Evolutionary conservation across 1,140 invertebrate genomes (phyloP).

Genomic region (Aphaenogaster floridana): DNA sequence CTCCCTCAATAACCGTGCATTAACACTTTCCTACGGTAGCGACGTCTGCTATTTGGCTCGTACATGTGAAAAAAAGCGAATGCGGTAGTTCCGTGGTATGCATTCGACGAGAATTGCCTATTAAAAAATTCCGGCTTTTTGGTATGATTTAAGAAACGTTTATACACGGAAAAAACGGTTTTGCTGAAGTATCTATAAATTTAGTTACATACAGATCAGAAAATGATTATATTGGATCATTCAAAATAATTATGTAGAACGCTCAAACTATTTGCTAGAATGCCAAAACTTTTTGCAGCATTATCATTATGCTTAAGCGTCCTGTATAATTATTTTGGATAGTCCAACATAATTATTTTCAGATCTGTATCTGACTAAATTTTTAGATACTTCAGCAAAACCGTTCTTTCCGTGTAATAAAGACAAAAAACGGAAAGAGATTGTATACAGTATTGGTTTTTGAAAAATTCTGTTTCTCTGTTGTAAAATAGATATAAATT

Average conservation of each 20-base stretch:
- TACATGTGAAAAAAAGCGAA: slow-evolving; percentile 6
- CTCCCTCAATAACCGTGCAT: slow-evolving; percentile 38
- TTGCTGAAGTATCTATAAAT: too few relatives aligned
- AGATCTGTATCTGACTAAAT: too few relatives aligned
- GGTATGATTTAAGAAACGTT: neutral
- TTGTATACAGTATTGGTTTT: neutral
- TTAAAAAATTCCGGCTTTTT: neutral
- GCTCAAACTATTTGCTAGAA: too few relatives aligned
- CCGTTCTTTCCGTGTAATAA: too few relatives aligned
- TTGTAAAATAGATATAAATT: neutral
- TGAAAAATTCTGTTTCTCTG: neutral
- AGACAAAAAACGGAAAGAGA: neutral
- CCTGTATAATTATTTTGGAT: too few relatives aligned
- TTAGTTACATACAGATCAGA: too few relatives aligned
- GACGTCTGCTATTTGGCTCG: neutral
- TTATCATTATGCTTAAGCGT: too few relatives aligned
- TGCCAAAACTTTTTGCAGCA: too few relatives aligned
- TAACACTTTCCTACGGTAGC: slow-evolving; percentile 37
- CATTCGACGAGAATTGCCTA: neutral
- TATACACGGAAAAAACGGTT: neutral
- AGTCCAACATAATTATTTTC: too few relatives aligned
- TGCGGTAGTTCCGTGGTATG: neutral
- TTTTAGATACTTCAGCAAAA: too few relatives aligned
- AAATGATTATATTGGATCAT: too few relatives aligned
- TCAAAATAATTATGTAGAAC: too few relatives aligned